Evolutionary conservation across 2,797 vertebrate species (phyloP).

Genomic region (Darevskia nairensis): DNA sequence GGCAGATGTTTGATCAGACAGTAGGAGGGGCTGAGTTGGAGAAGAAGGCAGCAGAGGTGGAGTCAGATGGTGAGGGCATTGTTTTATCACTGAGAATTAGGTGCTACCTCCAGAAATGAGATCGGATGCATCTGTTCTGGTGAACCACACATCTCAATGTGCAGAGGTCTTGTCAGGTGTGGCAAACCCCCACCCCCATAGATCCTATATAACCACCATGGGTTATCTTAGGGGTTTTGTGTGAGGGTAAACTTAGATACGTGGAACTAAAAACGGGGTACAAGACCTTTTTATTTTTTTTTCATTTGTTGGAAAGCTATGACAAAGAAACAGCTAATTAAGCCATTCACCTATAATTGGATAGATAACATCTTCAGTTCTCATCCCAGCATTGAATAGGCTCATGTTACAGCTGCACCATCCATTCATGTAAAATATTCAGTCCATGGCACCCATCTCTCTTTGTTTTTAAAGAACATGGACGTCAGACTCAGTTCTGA

Average conservation of each 20-base stretch:
- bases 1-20: too few species aligned
- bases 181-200: not conserved
- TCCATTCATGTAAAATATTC: not conserved
- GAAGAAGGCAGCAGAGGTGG: too few species aligned
- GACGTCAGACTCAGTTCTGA: not conserved
- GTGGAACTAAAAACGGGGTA: not conserved
- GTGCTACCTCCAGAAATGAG: too few species aligned
- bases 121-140: too few species aligned
- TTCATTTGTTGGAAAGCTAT: not conserved
- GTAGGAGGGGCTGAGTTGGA: too few species aligned
- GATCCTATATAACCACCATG: too few species aligned
- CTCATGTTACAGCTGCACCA: not conserved
- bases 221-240: too few species aligned
- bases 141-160: too few species aligned
- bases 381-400: not conserved
- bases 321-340: not conserved
- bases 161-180: too few species aligned
- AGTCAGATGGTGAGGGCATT: too few species aligned
- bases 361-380: not conserved
- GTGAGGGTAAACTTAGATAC: too few species aligned
- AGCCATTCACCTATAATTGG: not conserved
- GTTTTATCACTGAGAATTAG: too few species aligned
- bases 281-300: not conserved
- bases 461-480: not conserved
- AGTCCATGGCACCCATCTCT: not conserved